Evolutionary conservation across 2,797 vertebrate genomes (phyloP), one percentile per base, ranked within the genome.

Genomic region (Acrossocheilus wenchowensis): DNA sequence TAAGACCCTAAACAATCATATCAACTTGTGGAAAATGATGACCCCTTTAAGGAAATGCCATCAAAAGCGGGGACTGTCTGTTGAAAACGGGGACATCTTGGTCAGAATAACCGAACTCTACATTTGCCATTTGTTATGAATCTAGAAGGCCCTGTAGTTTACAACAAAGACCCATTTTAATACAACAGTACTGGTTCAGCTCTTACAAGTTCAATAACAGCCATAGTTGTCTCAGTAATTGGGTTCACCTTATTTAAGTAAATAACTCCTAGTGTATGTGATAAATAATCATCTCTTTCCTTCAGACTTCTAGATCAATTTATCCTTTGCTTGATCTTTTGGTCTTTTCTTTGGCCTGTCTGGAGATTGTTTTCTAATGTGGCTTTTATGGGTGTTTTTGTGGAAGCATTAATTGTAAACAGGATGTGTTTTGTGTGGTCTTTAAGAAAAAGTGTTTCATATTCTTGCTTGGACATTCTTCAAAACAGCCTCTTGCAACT

Each of bases 371-470:
- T 45, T 86, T 84, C 60, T 60, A 80, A 78, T 77, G 54, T 60
- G 64, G 78, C 60, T 84, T 82, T 71, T 88, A 43, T 83, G 57
- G 74, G 79, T 85, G 52, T 71, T 82, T 86, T 86, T 39, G 52
- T 69, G 17, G 21, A 69, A 77, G 39, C 21, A 72, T 57, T 66
- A 54, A 50, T 85, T 83, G 69, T 84, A 83, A 87, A 81, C 82
- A 87, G 79, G 43, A 50, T 87, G 52, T 69, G 82, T 86, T 81
- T 86, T 79, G 68, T 85, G 78, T 88, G 73, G 82, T 78, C 73
- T 77, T 77, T 23, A 26, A 77, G 41, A 84, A 84, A 84, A 84
- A 52, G 15, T 52, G 60, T 77, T 84, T 78, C 45, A 78, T 84
- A 78, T 84, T 84, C 60, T 10, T 52, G 60, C 60, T 84, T 77